Evolutionary conservation across 2,888 invertebrate genomes (phyloP).

Genomic region (Dynastes tityus): DNA sequence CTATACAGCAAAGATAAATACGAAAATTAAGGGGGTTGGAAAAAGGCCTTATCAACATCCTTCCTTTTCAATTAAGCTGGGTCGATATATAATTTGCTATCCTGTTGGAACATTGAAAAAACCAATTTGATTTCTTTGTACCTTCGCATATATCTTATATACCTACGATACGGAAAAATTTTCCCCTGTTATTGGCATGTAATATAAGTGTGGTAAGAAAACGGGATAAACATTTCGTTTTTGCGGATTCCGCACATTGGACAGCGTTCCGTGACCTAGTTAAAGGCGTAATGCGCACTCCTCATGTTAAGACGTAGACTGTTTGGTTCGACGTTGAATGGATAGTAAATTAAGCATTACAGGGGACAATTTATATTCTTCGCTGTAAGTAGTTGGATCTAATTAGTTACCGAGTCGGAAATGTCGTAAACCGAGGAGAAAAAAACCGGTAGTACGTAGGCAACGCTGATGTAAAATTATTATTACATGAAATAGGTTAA

Average conservation of each 20-base stretch:
- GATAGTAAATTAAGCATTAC: background rate
- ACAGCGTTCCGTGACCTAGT: constrained; percentile 16
- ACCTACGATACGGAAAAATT: background rate
- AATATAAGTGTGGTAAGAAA: background rate
- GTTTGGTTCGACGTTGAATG: background rate
- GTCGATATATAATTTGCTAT: too few species aligned
- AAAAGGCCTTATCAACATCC: too few species aligned
- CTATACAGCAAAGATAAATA: too few species aligned
- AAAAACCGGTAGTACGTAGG: background rate
- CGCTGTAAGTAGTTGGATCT: background rate
- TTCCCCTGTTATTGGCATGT: constrained; percentile 3
- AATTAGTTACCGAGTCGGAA: background rate
- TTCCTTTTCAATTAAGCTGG: too few species aligned
- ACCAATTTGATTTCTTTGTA: too few species aligned
- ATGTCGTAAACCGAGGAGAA: background rate
- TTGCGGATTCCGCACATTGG: constrained; percentile 10
- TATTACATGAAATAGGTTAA: background rate
- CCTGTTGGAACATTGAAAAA: too few species aligned
- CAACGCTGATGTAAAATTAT: background rate
- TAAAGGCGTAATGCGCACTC: constrained; percentile 3
- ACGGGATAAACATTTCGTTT: constrained; percentile 16
- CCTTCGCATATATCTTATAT: background rate
- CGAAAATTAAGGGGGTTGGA: too few species aligned
- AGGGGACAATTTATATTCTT: background rate
- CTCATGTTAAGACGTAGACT: background rate